These are phyloP conservation scores for Scaptomyza polygonia DNA, from an alignment of 2,888 invertebrate species.

Conservation along the genomic window DNA sequence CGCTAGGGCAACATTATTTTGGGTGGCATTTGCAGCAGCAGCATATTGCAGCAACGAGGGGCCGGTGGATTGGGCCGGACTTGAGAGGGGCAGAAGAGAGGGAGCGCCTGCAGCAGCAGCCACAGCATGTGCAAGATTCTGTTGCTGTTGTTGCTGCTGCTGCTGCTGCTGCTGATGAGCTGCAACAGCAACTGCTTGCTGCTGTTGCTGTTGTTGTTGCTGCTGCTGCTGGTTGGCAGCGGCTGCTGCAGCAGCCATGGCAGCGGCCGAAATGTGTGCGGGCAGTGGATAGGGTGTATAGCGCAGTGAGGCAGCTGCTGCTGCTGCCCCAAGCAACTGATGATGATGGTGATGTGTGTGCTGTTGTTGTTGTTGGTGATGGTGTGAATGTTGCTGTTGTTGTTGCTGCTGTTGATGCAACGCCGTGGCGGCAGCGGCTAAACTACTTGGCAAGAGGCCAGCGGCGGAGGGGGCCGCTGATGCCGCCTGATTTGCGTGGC, in stretches of 20 bases:
- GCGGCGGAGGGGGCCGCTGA: conserved; percentile 82
- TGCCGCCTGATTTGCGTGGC: conserved; percentile 85
- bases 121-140: conserved; percentile 71
- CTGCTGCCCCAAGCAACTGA: conserved; percentile 57
- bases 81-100: conserved; percentile 53
- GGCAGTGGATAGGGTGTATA: conserved; percentile 88
- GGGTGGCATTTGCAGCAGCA: conserved; percentile 86
- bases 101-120: conserved; percentile 72
- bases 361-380: conserved; percentile 57
- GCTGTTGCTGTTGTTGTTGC: conserved; percentile 79
- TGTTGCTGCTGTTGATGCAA: conserved; percentile 68
- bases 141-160: conserved; percentile 77
- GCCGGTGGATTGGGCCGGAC: conserved; percentile 78
- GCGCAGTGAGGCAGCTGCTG: conserved; percentile 80
- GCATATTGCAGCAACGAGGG: conserved; percentile 86
- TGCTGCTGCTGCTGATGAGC: conserved; percentile 77
- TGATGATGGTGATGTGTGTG: conserved; percentile 59
- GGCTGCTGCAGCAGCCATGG: conserved; percentile 80
- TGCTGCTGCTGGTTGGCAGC: conserved; percentile 85
- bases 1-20: conserved; percentile 80
- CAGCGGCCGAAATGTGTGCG: conserved; percentile 83
- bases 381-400: conserved; percentile 49
- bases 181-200: conserved; percentile 72
- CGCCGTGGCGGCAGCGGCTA: conserved; percentile 75
- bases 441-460: conserved; percentile 75